phyloP scores from a whole-genome alignment of 2,113 vertebrate genomes.

The Glaucomys volans region DNA sequence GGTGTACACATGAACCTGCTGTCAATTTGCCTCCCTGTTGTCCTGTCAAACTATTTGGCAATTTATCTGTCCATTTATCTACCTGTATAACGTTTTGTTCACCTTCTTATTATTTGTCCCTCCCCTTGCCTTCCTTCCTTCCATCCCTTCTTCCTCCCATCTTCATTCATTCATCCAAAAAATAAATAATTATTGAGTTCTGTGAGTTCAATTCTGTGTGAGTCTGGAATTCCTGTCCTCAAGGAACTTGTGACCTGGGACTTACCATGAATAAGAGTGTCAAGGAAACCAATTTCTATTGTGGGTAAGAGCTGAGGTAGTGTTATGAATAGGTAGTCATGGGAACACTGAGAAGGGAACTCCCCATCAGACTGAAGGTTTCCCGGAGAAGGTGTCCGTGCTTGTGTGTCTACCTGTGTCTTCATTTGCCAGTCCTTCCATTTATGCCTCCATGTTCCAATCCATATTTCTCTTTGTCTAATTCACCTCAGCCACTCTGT shows the following conservation, averaged over 20 bases:
- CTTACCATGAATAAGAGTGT: neutral
- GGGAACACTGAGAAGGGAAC: neutral
- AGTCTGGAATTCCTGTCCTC: neutral
- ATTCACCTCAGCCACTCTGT: neutral
- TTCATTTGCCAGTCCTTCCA: neutral
- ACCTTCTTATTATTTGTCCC: neutral
- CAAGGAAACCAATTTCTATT: neutral
- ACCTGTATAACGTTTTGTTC: neutral
- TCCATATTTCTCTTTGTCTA: neutral
- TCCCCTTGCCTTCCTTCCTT: neutral
- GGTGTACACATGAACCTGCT: neutral
- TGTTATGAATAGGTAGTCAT: neutral
- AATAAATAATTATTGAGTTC: slow-evolving; percentile 4
- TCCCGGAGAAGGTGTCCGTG: neutral
- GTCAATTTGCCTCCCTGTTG: neutral
- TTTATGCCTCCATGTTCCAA: neutral
- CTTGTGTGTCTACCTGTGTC: neutral
- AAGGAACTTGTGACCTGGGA: neutral
- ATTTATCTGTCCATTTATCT: neutral
- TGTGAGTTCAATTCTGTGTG: neutral
- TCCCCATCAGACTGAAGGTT: neutral
- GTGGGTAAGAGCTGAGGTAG: neutral
- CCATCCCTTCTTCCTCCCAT: neutral
- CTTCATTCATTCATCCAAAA: neutral
- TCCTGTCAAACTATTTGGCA: neutral